Evolutionary conservation across 1,140 invertebrate genomes (phyloP).

Genomic region (Asobara japonica): DNA sequence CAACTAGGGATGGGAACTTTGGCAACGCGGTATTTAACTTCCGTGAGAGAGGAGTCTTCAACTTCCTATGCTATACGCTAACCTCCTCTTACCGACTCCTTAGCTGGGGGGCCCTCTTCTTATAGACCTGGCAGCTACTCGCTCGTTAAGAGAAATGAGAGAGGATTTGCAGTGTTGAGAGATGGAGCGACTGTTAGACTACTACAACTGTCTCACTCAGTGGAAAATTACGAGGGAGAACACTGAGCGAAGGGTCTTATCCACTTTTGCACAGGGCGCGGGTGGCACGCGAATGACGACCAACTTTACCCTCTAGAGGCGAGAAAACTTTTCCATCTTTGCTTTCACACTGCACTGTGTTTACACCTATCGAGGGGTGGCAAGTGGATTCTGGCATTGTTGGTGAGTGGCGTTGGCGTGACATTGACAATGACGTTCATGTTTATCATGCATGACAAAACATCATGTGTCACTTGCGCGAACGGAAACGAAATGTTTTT

Average conservation of each 20-base stretch:
- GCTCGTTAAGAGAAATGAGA: constrained; percentile 12
- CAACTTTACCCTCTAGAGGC: not conserved
- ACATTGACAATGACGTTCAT: not conserved
- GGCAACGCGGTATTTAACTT: constrained; percentile 55
- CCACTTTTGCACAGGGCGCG: not conserved
- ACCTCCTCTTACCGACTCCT: constrained; percentile 19
- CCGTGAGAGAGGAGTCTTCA: constrained; percentile 17
- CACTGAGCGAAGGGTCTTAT: not conserved
- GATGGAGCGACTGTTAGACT: not conserved
- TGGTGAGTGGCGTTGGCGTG: not conserved
- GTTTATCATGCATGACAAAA: too few relatives aligned
- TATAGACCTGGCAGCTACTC: not conserved
- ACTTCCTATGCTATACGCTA: constrained; percentile 13
- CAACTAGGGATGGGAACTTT: constrained; percentile 46
- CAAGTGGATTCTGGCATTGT: not conserved
- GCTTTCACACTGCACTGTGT: constrained; percentile 31
- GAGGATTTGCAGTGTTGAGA: not conserved
- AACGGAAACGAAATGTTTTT: too few relatives aligned
- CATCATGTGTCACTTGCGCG: too few relatives aligned
- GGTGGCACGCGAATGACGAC: not conserved
- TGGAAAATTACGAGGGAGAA: not conserved
- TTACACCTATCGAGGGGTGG: constrained; percentile 4
- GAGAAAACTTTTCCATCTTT: constrained; percentile 4
- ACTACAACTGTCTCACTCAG: not conserved
- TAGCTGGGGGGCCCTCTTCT: not conserved